Conservation (phyloP, 2,888 invertebrate species). For the Eilema caniola region DNA sequence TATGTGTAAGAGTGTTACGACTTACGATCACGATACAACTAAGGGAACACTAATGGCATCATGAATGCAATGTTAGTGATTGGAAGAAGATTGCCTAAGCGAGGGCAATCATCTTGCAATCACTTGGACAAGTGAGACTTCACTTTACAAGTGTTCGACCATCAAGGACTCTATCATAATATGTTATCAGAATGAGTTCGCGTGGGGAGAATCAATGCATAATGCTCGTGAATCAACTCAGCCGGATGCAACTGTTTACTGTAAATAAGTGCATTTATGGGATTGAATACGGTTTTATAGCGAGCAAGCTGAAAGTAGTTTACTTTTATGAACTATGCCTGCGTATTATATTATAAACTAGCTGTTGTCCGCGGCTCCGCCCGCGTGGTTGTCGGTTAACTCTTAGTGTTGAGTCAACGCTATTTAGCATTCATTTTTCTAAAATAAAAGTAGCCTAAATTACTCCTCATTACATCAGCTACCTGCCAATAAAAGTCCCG, state of each 20-base stretch:
- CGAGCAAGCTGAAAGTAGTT: not conserved
- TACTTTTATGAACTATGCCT: not conserved
- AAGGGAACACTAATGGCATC: not conserved
- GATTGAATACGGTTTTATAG: not conserved
- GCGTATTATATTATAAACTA: too few relatives aligned
- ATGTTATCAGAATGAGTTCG: not conserved
- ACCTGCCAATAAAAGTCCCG: too few relatives aligned
- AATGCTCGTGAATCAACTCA: not conserved
- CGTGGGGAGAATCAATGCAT: too few relatives aligned
- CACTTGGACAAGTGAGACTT: not conserved
- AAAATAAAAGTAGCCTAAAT: too few relatives aligned
- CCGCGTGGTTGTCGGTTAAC: too few relatives aligned
- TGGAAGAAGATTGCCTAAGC: not conserved
- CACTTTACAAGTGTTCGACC: not conserved
- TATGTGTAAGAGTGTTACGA: not conserved
- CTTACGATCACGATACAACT: not conserved
- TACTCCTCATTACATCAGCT: too few relatives aligned
- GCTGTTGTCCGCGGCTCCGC: too few relatives aligned
- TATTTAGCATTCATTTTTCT: too few relatives aligned
- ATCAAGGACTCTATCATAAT: not conserved
- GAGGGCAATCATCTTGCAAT: not conserved
- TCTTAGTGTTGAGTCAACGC: too few relatives aligned
- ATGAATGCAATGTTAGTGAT: not conserved
- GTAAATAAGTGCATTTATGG: not conserved
- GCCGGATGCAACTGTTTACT: constrained; percentile 7